Evolutionary conservation across 2,113 vertebrate species (phyloP).

Genomic region (Aegithalos caudatus): DNA sequence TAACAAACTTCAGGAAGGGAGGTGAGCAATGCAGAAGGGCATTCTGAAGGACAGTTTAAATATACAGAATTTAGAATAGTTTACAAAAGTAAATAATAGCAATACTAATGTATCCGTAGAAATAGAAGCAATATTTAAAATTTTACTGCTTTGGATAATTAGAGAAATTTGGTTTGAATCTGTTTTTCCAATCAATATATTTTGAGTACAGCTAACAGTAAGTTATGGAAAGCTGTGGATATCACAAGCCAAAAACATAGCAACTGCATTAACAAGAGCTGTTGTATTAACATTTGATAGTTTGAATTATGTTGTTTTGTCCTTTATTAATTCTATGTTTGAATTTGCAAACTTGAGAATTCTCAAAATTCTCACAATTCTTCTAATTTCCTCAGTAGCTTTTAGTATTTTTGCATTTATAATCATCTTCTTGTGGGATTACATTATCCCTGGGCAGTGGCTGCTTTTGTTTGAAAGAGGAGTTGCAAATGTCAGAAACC

Average conservation of each 20-base stretch:
- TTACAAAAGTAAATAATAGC: background rate
- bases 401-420: background rate
- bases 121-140: background rate
- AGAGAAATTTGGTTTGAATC: constrained; percentile 5
- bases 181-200: constrained; percentile 39
- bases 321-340: background rate
- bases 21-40: background rate
- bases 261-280: background rate
- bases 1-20: background rate
- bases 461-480: background rate
- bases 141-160: background rate
- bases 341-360: background rate
- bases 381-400: background rate
- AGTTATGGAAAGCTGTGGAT: background rate
- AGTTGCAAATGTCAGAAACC: background rate
- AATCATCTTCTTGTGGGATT: background rate
- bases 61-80: background rate
- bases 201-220: constrained; percentile 3
- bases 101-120: background rate
- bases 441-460: background rate
- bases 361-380: background rate
- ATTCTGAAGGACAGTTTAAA: background rate
- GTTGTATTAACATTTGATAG: background rate
- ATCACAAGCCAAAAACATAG: background rate
- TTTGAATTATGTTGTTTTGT: background rate